These are phyloP conservation scores for Esox lucius DNA, from an alignment of 2,797 vertebrate genomes.

Conservation along the genomic window DNA sequence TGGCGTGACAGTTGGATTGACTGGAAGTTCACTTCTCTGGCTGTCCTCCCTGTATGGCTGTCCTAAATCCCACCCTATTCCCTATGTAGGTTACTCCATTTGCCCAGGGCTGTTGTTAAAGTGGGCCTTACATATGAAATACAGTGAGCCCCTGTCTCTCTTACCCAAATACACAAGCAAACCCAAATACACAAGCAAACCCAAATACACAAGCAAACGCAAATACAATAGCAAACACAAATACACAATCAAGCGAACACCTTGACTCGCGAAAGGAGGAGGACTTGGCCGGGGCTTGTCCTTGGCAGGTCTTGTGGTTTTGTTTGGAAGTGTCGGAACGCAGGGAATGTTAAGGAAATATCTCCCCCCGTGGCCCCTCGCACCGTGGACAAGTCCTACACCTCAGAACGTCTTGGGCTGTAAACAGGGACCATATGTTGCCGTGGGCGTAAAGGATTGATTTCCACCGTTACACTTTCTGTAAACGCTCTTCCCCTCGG, in stretches of 20 bases:
- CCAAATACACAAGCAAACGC: slow-evolving; percentile 8
- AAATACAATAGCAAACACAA: too few species aligned
- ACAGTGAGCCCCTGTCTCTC: slow-evolving; percentile 35
- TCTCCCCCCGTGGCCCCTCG: slow-evolving; percentile 34
- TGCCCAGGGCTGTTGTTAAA: neutral
- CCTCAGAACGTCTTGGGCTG: slow-evolving; percentile 60
- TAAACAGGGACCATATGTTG: slow-evolving; percentile 73
- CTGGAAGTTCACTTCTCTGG: too few species aligned
- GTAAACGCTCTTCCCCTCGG: slow-evolving; percentile 66
- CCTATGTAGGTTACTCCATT: neutral
- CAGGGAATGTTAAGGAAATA: slow-evolving; percentile 56
- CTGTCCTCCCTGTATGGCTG: neutral
- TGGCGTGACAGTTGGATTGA: too few species aligned
- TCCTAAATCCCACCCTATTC: neutral
- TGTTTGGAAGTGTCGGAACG: slow-evolving; percentile 71
- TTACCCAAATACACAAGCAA: slow-evolving; percentile 30
- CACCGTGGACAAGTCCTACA: slow-evolving; percentile 54
- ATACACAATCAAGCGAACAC: slow-evolving; percentile 52
- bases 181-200: too few species aligned
- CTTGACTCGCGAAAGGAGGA: slow-evolving; percentile 54
- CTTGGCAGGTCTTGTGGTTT: slow-evolving; percentile 50
- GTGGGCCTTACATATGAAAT: neutral
- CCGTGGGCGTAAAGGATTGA: slow-evolving; percentile 64
- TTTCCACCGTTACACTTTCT: slow-evolving; percentile 70
- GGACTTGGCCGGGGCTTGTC: slow-evolving; percentile 45